Percentiles rank a stretch among this genome's conserved stretches.
These are phyloP conservation scores for Aphelocoma californica DNA, from an alignment of 2,797 vertebrate genomes.

Conservation along the genomic window DNA sequence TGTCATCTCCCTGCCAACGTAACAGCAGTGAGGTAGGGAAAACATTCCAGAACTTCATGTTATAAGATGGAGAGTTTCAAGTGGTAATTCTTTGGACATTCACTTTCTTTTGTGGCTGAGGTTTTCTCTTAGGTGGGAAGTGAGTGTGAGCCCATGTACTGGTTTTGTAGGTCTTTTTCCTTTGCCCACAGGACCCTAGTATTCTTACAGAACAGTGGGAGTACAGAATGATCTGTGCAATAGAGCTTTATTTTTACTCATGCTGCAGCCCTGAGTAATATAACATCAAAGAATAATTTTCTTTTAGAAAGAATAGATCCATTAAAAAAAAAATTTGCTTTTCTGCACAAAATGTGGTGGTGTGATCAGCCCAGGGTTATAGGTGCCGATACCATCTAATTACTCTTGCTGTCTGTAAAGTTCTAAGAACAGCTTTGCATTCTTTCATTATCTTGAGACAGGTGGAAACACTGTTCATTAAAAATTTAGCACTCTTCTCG, in stretches of 20 bases:
- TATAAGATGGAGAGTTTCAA: not conserved
- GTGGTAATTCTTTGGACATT: not conserved
- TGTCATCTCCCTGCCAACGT: not conserved
- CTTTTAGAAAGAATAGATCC: not conserved
- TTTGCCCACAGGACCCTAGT: not conserved
- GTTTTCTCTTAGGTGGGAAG: not conserved
- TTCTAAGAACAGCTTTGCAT: slow-evolving; percentile 36
- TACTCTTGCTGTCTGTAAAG: slow-evolving; percentile 20
- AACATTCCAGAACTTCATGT: not conserved
- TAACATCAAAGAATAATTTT: not conserved
- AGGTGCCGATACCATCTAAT: not conserved
- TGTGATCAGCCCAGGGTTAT: slow-evolving; percentile 3
- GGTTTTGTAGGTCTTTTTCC: not conserved
- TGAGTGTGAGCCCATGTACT: not conserved
- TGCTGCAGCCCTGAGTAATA: not conserved
- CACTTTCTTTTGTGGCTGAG: not conserved
- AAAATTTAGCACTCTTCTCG: slow-evolving; percentile 38
- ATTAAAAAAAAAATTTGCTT: not conserved
- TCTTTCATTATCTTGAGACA: slow-evolving; percentile 46
- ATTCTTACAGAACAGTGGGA: not conserved
- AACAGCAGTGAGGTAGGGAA: not conserved
- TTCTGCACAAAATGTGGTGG: not conserved
- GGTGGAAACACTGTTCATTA: slow-evolving; percentile 34
- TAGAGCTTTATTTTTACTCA: not conserved
- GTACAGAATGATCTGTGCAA: not conserved